Conservation (phyloP, 1,140 invertebrate species). For the Scaptomyza pallida region DNA sequence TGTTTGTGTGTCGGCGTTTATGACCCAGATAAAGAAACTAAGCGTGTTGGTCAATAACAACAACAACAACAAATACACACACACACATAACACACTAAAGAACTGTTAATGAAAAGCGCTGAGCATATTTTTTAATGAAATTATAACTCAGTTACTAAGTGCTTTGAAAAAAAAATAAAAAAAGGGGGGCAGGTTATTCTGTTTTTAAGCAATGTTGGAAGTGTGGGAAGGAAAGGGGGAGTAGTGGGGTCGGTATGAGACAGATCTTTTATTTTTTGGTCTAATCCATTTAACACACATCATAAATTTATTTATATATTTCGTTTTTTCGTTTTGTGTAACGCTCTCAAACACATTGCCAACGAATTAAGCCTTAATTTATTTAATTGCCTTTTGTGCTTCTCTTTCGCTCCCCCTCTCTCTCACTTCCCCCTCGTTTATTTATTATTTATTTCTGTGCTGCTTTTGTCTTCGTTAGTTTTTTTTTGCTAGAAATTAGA, state of each 20-base stretch:
- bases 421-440: conserved; percentile 32
- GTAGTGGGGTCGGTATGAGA: background rate
- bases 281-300: conserved; percentile 73
- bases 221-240: no score
- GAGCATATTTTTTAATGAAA: conserved; percentile 82
- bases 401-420: conserved; percentile 18
- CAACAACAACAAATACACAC: conserved; percentile 15
- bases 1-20: conserved; percentile 57
- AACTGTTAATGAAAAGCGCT: conserved; percentile 80
- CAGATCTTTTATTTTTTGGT: conserved; percentile 1
- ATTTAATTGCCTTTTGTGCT: conserved; percentile 68
- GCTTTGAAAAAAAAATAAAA: conserved; percentile 12
- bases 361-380: conserved; percentile 76
- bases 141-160: conserved; percentile 75
- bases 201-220: background rate
- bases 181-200: background rate
- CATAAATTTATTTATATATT: conserved; percentile 28
- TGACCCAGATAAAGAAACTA: conserved; percentile 76
- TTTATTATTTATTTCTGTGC: conserved; percentile 41
- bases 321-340: conserved; percentile 48
- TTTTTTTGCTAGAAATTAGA: conserved; percentile 33
- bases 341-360: conserved; percentile 42
- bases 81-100: conserved; percentile 13
- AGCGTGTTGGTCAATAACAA: conserved; percentile 74
- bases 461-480: conserved; percentile 36